These are phyloP conservation scores for Drosophila erecta DNA, from an alignment of 1,140 invertebrate species.

Conservation along the genomic window DNA sequence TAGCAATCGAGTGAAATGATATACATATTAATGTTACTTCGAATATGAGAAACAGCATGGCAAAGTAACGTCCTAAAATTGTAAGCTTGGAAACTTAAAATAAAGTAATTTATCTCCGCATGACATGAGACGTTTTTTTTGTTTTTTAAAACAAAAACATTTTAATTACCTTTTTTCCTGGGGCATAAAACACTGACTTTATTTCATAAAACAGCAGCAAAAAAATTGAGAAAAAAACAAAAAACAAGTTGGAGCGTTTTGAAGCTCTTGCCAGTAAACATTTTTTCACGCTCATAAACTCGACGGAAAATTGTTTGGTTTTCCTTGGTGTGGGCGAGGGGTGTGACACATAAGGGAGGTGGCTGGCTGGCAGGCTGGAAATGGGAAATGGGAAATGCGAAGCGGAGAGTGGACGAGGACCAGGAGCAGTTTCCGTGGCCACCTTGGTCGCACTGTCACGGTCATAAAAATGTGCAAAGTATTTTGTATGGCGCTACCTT, in stretches of 20 bases:
- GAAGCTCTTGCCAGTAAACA: constrained; percentile 49
- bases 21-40: neutral
- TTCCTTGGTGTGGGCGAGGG: neutral
- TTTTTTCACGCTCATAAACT: constrained; percentile 71
- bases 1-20: neutral
- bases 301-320: constrained; percentile 59
- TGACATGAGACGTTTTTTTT: constrained; percentile 5
- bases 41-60: neutral
- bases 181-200: constrained; percentile 34
- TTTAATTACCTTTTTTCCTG: constrained; percentile 30
- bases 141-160: constrained; percentile 1
- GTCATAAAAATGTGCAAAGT: constrained; percentile 74
- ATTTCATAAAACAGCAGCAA: constrained; percentile 11
- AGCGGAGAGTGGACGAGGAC: neutral
- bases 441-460: constrained; percentile 34
- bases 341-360: constrained; percentile 40
- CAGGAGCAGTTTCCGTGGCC: constrained; percentile 12
- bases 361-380: constrained; percentile 23
- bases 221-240: constrained; percentile 15
- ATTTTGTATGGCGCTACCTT: constrained; percentile 41
- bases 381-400: constrained; percentile 20
- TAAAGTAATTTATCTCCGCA: constrained; percentile 11
- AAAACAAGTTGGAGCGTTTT: constrained; percentile 43
- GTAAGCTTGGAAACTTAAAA: too few species aligned
- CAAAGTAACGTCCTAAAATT: too few species aligned